Conservation (phyloP, 1,140 invertebrate species). For the Tetramorium simillimum region DNA sequence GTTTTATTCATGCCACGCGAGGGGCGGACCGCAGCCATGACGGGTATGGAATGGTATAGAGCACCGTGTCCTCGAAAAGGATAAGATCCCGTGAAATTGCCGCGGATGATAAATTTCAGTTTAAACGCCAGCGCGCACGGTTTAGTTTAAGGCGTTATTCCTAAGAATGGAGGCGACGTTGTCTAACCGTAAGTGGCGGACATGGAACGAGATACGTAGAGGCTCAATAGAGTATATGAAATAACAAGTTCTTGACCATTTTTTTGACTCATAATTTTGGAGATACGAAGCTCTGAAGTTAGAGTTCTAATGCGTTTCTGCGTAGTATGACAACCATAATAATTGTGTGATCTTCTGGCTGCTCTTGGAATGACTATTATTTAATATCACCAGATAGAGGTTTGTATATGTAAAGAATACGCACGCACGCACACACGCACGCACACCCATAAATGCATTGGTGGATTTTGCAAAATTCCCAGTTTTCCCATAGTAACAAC, state of each 20-base stretch:
- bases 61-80: constrained; percentile 60
- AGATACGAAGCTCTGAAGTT: too few species aligned
- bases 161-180: constrained; percentile 22
- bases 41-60: constrained; percentile 39
- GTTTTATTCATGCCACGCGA: constrained; percentile 65
- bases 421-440: too few species aligned
- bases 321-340: too few species aligned
- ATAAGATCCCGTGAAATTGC: constrained; percentile 72
- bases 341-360: too few species aligned
- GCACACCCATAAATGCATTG: too few species aligned
- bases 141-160: constrained; percentile 58
- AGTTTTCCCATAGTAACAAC: too few species aligned
- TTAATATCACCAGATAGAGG: too few species aligned
- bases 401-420: too few species aligned
- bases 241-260: constrained; percentile 31
- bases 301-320: too few species aligned
- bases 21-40: constrained; percentile 21
- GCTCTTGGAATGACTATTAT: too few species aligned
- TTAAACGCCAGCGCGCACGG: constrained; percentile 61
- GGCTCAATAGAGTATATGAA: constrained; percentile 16
- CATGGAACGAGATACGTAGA: neutral
- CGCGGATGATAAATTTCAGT: constrained; percentile 72
- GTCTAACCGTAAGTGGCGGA: constrained; percentile 37
- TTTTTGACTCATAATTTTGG: too few species aligned
- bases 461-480: too few species aligned